Base-by-base conservation (phyloP, 2,113 vertebrate genomes). In the Colius striatus region DNA sequence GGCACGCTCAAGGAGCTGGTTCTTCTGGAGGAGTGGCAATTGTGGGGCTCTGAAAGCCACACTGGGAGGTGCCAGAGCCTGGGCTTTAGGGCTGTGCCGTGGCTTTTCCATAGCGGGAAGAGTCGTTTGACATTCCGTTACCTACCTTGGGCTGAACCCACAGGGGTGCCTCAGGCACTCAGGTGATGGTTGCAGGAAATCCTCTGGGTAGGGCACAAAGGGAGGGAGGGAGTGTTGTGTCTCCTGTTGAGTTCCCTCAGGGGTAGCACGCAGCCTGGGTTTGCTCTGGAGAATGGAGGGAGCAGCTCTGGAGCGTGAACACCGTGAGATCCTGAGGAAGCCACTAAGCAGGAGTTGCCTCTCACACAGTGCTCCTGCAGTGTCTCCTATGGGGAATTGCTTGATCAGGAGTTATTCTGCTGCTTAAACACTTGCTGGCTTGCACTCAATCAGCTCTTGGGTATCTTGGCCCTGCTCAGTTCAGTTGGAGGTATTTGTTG, bases 131-230 rank as follows among this genome's bases (percentile, higher is more conserved):
- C 8, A 0, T 84, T n/a, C 90, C 38, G 82, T 90, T 97, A 91
- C 51, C 82, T 82, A 55, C 73, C 67, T 81, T 34, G 18, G 55
- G 53, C 67, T 70, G 36, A 80, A 71, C 48, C 23, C 51, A 13
- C 23, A 3, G 0, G 65, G 65, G 34, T 63, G 90, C 94, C 93
- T 26, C 78, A 93, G 82, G 95, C 54, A 0, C 77, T 34, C 47
- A 66, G 82, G 5, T 67, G 73, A 6, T 55, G 17, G 43, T 62
- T 62, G 57, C 78, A 90, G 96, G 92, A 87, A 94, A 75, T 85
- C 26, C 72, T 83, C 83, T 90, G 87, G 83, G 36, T 19, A 32
- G 67, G 60, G 55, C 58, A 67, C 60, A 60, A 26, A 93, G 54
- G 38, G 62, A 91, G 43, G 50, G 47, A 38, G 55, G 63, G 41